Evolutionary conservation across 2,888 invertebrate species (phyloP).

Genomic region (Drosophila macrothrix): DNA sequence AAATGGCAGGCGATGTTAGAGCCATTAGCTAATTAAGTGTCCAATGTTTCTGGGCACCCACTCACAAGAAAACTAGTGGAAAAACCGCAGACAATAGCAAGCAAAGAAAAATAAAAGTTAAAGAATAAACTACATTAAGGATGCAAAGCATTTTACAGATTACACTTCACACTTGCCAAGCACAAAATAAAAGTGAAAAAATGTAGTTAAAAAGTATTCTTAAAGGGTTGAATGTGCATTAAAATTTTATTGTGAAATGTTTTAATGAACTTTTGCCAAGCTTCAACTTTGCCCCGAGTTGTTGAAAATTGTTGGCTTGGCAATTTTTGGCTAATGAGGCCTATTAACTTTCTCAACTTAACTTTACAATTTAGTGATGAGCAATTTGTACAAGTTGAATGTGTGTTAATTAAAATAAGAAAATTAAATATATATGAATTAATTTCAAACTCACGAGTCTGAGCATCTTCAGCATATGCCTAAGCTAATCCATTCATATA

Average conservation of each 20-base stretch:
- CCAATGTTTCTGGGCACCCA: constrained; percentile 27
- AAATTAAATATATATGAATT: not conserved
- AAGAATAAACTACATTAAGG: constrained; percentile 15
- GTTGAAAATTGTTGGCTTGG: not conserved
- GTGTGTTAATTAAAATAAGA: not conserved
- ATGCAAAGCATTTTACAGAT: constrained; percentile 25
- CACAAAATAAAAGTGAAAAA: not conserved
- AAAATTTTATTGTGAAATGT: constrained; percentile 25
- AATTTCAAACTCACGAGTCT: not conserved
- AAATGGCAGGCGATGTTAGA: constrained; percentile 35
- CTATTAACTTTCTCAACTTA: not conserved
- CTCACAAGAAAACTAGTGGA: constrained; percentile 9
- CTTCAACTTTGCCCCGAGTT: constrained; percentile 4
- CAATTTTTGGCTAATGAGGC: constrained; percentile 1
- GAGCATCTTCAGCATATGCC: not conserved
- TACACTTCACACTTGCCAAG: constrained; percentile 23
- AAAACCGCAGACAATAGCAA: constrained; percentile 47
- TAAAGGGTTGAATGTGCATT: constrained; percentile 9
- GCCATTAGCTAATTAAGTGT: constrained; percentile 71
- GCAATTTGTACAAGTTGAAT: not conserved
- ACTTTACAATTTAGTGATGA: not conserved
- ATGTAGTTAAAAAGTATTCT: constrained; percentile 23
- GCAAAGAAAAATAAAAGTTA: not conserved
- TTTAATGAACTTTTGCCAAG: constrained; percentile 19
- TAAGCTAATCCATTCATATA: not conserved